phyloP scores from a whole-genome alignment of 2,113 vertebrate species.

The Triplophysa tibetana region DNA sequence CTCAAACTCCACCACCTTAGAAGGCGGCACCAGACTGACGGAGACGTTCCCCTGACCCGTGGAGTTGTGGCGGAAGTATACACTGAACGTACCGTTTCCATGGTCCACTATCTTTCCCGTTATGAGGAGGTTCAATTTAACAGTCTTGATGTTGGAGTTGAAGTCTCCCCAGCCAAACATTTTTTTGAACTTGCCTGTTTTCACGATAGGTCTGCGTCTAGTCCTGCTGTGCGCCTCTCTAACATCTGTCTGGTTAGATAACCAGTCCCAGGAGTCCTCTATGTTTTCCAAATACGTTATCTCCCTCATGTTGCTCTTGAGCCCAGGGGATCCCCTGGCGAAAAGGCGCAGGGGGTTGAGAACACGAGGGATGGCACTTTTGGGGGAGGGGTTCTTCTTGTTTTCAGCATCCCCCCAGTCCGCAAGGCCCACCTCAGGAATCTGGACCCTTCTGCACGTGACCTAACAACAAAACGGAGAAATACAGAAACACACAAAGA shows the following conservation, averaged over 20 bases:
- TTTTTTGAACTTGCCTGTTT: constrained; percentile 99
- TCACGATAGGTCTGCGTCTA: constrained; percentile 97
- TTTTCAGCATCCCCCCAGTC: constrained; percentile 86
- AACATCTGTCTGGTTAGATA: constrained; percentile 93
- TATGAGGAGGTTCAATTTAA: constrained; percentile 98
- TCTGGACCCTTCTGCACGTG: constrained; percentile 77
- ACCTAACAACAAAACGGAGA: constrained; percentile 74
- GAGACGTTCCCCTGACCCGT: constrained; percentile 96
- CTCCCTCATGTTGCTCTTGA: constrained; percentile 81
- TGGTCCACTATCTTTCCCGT: constrained; percentile 99
- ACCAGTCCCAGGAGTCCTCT: constrained; percentile 97
- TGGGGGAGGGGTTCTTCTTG: constrained; percentile 80
- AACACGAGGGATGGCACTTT: constrained; percentile 80
- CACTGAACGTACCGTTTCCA: constrained; percentile 97
- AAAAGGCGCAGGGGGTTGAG: constrained; percentile 91
- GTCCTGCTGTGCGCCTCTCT: constrained; percentile 89
- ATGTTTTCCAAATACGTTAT: constrained; percentile 85
- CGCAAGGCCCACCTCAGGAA: constrained; percentile 76
- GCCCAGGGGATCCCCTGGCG: constrained; percentile 82
- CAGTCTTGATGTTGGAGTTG: constrained; percentile 99
- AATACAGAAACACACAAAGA: constrained; percentile 42
- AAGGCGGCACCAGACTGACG: constrained; percentile 95
- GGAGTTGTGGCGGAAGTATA: constrained; percentile 98
- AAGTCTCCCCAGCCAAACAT: constrained; percentile 99
- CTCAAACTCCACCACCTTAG: constrained; percentile 97